phyloP scores from a whole-genome alignment of 2,797 vertebrate genomes.

The Alcedo quadribrachys region DNA sequence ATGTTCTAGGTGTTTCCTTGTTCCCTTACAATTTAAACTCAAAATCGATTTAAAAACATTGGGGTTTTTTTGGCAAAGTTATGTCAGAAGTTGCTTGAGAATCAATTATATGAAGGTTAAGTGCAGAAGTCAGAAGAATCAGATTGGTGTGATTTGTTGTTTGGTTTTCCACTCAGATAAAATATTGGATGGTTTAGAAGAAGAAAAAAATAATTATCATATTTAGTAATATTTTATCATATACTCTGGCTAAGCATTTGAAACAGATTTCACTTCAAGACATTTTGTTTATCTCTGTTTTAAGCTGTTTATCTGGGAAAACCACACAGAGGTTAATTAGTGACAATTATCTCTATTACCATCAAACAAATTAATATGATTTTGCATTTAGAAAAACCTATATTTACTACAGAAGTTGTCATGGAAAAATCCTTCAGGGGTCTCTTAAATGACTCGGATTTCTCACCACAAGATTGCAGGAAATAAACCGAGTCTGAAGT shows the following conservation, averaged over 20 bases:
- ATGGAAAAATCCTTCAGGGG: background rate
- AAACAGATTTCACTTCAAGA: background rate
- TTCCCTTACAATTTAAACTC: background rate
- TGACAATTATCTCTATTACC: constrained; percentile 16
- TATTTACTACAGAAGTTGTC: constrained; percentile 17
- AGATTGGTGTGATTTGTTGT: background rate
- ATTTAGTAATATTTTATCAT: background rate
- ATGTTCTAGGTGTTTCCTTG: background rate
- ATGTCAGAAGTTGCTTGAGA: background rate
- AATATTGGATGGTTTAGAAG: background rate
- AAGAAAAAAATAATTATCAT: background rate
- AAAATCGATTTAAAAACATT: background rate
- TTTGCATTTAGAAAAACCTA: constrained; percentile 34
- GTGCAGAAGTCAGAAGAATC: background rate
- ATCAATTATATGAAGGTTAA: background rate
- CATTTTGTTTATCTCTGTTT: constrained; percentile 23
- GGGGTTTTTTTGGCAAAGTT: background rate
- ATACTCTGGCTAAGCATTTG: background rate
- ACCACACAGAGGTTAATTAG: constrained; percentile 27
- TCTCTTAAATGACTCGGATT: background rate
- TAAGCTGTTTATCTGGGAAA: constrained; percentile 13
- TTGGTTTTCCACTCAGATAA: background rate
- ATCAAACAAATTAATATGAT: constrained; percentile 41
- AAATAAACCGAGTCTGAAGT: background rate
- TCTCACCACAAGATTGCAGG: background rate